A percentile compares a stretch with the other conserved stretches of the same genome.
These are phyloP conservation scores for Urocitellus parryii DNA, from an alignment of 2,113 vertebrate genomes.

Conservation along the genomic window DNA sequence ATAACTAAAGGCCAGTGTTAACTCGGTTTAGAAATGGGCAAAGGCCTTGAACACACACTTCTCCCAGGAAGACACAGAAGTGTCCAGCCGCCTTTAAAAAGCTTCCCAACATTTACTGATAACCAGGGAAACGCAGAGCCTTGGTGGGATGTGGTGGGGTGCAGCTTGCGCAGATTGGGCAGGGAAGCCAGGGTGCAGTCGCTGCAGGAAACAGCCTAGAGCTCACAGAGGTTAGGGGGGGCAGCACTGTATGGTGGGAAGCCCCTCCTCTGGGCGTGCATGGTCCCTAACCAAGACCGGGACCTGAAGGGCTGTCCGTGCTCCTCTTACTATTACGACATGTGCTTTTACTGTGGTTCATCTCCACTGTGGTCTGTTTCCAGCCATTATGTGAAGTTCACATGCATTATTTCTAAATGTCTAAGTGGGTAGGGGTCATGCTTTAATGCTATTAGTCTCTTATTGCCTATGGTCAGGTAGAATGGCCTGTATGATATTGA, in stretches of 20 bases:
- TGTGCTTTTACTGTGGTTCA: neutral
- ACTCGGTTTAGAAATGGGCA: neutral
- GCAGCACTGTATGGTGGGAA: too few relatives aligned
- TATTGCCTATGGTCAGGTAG: neutral
- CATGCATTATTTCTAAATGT: neutral
- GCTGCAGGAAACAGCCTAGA: neutral
- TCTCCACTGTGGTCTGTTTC: neutral
- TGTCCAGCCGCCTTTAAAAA: neutral
- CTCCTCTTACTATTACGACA: neutral
- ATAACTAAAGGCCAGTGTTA: neutral
- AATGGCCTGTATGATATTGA: too few relatives aligned
- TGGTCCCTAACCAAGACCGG: too few relatives aligned
- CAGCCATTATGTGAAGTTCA: neutral
- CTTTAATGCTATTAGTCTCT: neutral
- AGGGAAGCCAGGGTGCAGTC: neutral
- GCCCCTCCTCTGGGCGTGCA: too few relatives aligned
- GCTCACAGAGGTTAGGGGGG: neutral
- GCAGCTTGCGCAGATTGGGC: neutral
- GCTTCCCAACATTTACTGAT: neutral
- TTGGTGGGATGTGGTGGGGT: neutral
- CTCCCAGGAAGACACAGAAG: too few relatives aligned
- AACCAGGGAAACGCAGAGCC: neutral
- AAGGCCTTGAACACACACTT: neutral
- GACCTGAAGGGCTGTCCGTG: too few relatives aligned
- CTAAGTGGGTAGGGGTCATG: neutral